Base-by-base conservation (phyloP, 2,113 vertebrate genomes). In the Quiscalus mexicanus region DNA sequence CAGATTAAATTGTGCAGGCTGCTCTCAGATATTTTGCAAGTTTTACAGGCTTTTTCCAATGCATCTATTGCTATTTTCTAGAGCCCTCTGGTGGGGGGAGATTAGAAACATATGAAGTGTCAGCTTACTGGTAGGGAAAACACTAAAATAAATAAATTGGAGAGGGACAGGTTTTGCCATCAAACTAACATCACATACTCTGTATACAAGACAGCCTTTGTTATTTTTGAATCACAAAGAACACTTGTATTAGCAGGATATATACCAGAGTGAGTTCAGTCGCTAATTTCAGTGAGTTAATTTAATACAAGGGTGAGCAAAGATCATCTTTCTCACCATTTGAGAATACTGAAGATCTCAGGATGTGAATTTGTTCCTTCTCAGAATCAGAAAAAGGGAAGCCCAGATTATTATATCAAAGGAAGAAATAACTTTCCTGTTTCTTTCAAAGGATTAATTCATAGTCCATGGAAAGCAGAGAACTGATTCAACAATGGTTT, bases 1-100 rank as follows among this genome's bases (percentile, higher is more conserved):
- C 25, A 73, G 21, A 50, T 50, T 71, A 78, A 77, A 68, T 84
- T 45, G 11, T 55, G 22, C 22, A 33, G 22, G 23, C 17, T 55
- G 14, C 27, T 90, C 21, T 89, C 39, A 24, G 58, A 27, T 50
- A 33, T 76, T 93, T 85, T 76, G 74, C 21, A 58, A 58, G 33
- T 60, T 84, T 58, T 44, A 49, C 3, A 71, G 41, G 4, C 39
- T 63, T 86, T 78, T 89, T 50, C 59, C 59, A 80, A 7, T 42
- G 30, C 12, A 33, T 12, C 11, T 77, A 1, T 12, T 83, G 74
- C 75, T 91, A 22, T 76, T 85, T 93, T 76, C 58, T 91, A 74
- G 84, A 89, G 87, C 93, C 91, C 91, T 89, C 95, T 97, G 64
- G 78, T 95, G 94, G 92, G 28, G 7, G 17, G 5, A 85, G 22